phyloP scores from a whole-genome alignment of 2,888 invertebrate species.

The Cantharis flavilabris region DNA sequence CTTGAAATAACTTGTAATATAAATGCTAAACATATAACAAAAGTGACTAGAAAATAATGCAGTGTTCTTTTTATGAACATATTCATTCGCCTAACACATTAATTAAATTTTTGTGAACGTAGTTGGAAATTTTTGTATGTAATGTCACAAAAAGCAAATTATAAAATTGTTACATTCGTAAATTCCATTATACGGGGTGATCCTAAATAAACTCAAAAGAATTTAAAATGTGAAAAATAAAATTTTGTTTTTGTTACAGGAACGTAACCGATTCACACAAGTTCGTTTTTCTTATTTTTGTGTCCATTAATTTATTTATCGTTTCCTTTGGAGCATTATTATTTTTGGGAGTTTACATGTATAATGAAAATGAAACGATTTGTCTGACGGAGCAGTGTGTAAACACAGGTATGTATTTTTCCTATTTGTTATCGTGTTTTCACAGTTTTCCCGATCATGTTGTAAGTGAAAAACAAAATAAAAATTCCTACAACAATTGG shows the following conservation, averaged over 20 bases:
- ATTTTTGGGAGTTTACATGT: constrained; percentile 58
- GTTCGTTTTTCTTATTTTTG: constrained; percentile 39
- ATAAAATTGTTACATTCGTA: background rate
- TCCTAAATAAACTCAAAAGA: background rate
- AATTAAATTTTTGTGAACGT: constrained; percentile 8
- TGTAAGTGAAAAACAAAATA: background rate
- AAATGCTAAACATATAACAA: constrained; percentile 20
- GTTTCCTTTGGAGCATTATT: constrained; percentile 59
- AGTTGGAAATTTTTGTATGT: background rate
- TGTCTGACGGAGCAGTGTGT: constrained; percentile 68
- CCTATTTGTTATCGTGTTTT: background rate
- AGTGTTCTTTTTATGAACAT: background rate
- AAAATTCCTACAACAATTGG: background rate
- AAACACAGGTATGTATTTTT: constrained; percentile 59
- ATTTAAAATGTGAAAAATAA: background rate
- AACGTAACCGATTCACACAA: constrained; percentile 34
- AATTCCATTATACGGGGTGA: background rate
- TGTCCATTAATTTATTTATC: constrained; percentile 56
- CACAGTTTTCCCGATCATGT: background rate
- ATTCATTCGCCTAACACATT: background rate
- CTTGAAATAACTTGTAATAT: constrained; percentile 17
- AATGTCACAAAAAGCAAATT: background rate
- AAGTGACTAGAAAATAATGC: constrained; percentile 11
- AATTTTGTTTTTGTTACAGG: constrained; percentile 39
- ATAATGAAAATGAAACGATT: constrained; percentile 55